Base-by-base conservation (phyloP, 2,113 vertebrate genomes). In the Recurvirostra avosetta region DNA sequence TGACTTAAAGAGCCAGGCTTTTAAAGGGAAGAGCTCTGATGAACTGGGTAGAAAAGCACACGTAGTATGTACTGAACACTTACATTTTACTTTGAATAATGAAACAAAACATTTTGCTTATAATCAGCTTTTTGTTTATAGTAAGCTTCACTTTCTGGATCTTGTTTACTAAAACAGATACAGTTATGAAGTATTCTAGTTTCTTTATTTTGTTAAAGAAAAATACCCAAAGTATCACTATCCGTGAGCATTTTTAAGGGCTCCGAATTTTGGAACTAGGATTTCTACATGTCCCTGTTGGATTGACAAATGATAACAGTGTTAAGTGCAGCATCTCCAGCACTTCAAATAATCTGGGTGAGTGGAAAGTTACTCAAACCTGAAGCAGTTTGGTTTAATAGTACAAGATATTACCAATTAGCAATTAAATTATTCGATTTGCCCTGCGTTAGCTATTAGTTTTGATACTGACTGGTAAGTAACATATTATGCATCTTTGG, bases 381-480 rank as follows among this genome's bases (percentile, higher is more conserved):
- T 70, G 76, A 77, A 91, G 45, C 58, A 73, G 43, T 49, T 93
- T 86, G 90, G 70, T 91, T 92, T 84, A 86, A 66, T n/a, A 70
- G 53, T 68, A 55, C 36, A 83, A 91, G 65, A 65, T 68, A 76
- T 41, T 78, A 29, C 27, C 32, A 85, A 52, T 92, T 87, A 89
- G 26, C 74, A 86, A 65, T 90, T 92, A 90, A 82, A 93, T 68
- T 43, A 96, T 95, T 96, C 0, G 0, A 63, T 95, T 92, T 92
- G 47, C 70, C 89, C 74, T 94, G 73, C 34, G 38, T 87, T 87
- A 82, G 38, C 58, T 89, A 61, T 93, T 78, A 74, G 27, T 92
- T 93, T 94, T 83, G 36, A 65, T 93, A 85, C 49, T 61, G 40
- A 49, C 52, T 94, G 45, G 43, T 94, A 92, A 95, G 80, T 75